A percentile compares a stretch with the other conserved stretches of the same genome.
phyloP scores from a whole-genome alignment of 2,888 invertebrate species.

The Spisula solida region DNA sequence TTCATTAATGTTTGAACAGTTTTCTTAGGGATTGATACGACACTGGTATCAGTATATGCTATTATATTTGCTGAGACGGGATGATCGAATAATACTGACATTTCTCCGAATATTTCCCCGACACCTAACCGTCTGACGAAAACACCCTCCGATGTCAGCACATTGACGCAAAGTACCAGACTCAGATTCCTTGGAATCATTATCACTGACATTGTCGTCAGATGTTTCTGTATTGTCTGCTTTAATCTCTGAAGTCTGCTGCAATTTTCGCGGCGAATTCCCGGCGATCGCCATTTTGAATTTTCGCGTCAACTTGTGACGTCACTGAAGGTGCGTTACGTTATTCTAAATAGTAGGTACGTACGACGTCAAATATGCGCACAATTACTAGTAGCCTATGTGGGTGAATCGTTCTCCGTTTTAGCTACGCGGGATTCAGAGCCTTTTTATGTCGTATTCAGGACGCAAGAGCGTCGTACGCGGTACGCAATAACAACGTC shows the following conservation, averaged over 20 bases:
- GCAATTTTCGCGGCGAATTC: conserved; percentile 13
- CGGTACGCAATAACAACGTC: too few relatives aligned
- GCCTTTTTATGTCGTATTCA: too few relatives aligned
- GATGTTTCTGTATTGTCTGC: background rate
- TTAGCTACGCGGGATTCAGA: too few relatives aligned
- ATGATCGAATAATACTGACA: conserved; percentile 59
- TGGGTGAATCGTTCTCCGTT: too few relatives aligned
- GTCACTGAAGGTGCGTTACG: conserved; percentile 12
- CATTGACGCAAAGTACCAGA: conserved; percentile 25
- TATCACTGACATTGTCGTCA: background rate
- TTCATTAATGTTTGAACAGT: conserved; percentile 38
- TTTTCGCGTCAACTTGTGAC: conserved; percentile 15
- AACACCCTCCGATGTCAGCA: conserved; percentile 48
- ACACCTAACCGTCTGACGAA: conserved; percentile 37
- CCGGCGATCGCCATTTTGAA: conserved; percentile 36
- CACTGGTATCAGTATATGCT: conserved; percentile 37
- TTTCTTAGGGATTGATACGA: conserved; percentile 32
- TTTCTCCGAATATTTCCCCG: conserved; percentile 65
- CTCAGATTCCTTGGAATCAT: background rate
- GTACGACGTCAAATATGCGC: too few relatives aligned
- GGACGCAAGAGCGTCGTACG: too few relatives aligned
- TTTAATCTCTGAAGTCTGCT: background rate
- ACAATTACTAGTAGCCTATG: too few relatives aligned
- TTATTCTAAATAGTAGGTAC: background rate
- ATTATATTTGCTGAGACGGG: conserved; percentile 55